Percentiles rank a stretch among this genome's conserved stretches.
Evolutionary conservation across 2,797 vertebrate genomes (phyloP).

Genomic region (Fistularia commersonii): DNA sequence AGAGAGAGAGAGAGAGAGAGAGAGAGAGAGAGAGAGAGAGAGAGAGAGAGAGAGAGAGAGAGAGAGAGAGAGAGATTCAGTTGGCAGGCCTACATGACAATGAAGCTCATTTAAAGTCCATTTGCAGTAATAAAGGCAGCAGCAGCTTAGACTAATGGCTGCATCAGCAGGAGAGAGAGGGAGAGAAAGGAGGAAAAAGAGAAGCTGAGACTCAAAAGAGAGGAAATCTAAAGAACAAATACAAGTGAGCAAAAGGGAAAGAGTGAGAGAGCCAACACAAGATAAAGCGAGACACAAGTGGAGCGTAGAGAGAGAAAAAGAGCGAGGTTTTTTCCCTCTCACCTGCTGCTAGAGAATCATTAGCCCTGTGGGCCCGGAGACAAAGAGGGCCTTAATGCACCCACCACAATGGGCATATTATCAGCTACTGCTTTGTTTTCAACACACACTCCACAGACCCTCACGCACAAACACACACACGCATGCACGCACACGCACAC

Average conservation of each 20-base stretch:
- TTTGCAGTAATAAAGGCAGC: constrained; percentile 92
- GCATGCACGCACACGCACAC: constrained; percentile 22
- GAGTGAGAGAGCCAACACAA: constrained; percentile 46
- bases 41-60: constrained; percentile 48
- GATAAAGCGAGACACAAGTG: constrained; percentile 62
- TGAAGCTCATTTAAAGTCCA: constrained; percentile 94
- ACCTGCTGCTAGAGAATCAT: constrained; percentile 98
- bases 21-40: constrained; percentile 40
- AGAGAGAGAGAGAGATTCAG: constrained; percentile 79
- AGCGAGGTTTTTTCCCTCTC: constrained; percentile 82
- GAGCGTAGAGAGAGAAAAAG: constrained; percentile 50
- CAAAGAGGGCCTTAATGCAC: constrained; percentile 91
- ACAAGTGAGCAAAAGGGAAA: constrained; percentile 53
- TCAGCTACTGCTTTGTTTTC: constrained; percentile 89
- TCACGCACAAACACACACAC: constrained; percentile 46
- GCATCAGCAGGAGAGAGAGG: constrained; percentile 85
- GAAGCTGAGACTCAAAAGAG: constrained; percentile 65
- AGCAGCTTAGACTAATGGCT: constrained; percentile 85
- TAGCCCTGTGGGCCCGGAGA: constrained; percentile 92
- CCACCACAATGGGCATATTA: constrained; percentile 90
- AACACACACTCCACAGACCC: constrained; percentile 71
- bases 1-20: constrained; percentile 54
- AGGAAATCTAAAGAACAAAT: constrained; percentile 67
- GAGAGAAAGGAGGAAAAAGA: constrained; percentile 44
- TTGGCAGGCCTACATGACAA: constrained; percentile 87